Evolutionary conservation across 2,888 invertebrate genomes (phyloP).

Genomic region (Cataglyphis livida): DNA sequence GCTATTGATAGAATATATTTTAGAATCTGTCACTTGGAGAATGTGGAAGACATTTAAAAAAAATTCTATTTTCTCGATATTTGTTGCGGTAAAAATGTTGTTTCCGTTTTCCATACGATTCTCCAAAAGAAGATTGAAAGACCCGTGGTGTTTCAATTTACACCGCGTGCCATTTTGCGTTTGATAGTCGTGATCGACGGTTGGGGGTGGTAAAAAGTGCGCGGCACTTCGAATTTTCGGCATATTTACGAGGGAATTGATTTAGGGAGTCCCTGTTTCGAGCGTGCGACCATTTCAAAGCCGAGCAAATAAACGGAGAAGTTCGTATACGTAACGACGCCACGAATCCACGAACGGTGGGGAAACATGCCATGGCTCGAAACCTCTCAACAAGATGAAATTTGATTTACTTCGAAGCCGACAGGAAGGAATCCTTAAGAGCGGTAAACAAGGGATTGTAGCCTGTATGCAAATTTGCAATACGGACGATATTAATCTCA

Average conservation of each 20-base stretch:
- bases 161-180: not conserved
- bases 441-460: slow-evolving; percentile 66
- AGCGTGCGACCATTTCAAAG: slow-evolving; percentile 65
- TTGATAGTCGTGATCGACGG: slow-evolving; percentile 8
- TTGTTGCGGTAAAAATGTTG: not conserved
- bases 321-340: slow-evolving; percentile 61
- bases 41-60: not conserved
- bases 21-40: not conserved
- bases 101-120: not conserved
- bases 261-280: slow-evolving; percentile 60
- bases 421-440: slow-evolving; percentile 61
- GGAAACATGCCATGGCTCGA: slow-evolving; percentile 43
- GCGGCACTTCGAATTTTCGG: slow-evolving; percentile 52
- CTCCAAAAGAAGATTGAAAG: not conserved
- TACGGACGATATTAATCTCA: slow-evolving; percentile 9
- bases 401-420: slow-evolving; percentile 67
- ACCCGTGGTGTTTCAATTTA: not conserved
- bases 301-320: slow-evolving; percentile 70
- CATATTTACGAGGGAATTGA: slow-evolving; percentile 70
- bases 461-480: not conserved
- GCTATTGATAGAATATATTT: not conserved
- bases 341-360: slow-evolving; percentile 59
- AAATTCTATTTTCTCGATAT: not conserved
- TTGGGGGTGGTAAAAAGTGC: slow-evolving; percentile 15
- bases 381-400: slow-evolving; percentile 71